Evolutionary conservation across 2,113 vertebrate species (phyloP), one percentile per base, ranked within the genome.

Genomic region (Dasypus novemcinctus): DNA sequence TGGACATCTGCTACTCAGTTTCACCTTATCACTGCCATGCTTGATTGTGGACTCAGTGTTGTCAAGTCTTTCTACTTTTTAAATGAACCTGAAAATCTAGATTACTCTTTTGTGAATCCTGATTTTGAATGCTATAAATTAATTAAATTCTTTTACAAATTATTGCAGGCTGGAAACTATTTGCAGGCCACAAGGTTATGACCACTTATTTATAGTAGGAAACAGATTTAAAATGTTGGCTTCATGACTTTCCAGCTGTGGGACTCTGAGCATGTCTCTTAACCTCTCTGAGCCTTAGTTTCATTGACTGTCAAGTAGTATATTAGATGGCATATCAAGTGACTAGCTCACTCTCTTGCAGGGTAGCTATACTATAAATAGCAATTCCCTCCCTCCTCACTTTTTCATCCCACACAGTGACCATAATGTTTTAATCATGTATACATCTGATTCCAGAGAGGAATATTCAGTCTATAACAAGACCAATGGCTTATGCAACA

Each of bases 381-480:
- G 29, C 46, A 64, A 87, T 83, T 86, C 64, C 79, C 5, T 83
- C n/a, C 72, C 25, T 87, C 21, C 41, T 23, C 71, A 69, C 75
- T 1, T 12, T 7, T 87, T 59, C 20, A 17, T 87, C 54, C 41
- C 11, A 36, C 12, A 36, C 13, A 6, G 14, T 52, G 49, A 46
- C 75, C 15, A 9, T 33, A 38, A 41, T 86, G 78, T 86, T 82
- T 89, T 49, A 79, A 69, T 94, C 82, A 90, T 41, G 31, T 94
- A 66, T 94, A 93, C 49, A 43, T 85, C 63, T 66, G 63, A 83
- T 80, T 96, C 79, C 79, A 81, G 59, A 91, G 82, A 92, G 84
- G 52, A 64, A 68, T 82, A 36, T 79, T 86, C 43, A 36, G 38
- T 90, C 69, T 92, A 59, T 92, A 82, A 93, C 75, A 95, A 84